Base-by-base conservation (phyloP, 2,888 invertebrate genomes). In the Mesodorylaimus sp. region DNA sequence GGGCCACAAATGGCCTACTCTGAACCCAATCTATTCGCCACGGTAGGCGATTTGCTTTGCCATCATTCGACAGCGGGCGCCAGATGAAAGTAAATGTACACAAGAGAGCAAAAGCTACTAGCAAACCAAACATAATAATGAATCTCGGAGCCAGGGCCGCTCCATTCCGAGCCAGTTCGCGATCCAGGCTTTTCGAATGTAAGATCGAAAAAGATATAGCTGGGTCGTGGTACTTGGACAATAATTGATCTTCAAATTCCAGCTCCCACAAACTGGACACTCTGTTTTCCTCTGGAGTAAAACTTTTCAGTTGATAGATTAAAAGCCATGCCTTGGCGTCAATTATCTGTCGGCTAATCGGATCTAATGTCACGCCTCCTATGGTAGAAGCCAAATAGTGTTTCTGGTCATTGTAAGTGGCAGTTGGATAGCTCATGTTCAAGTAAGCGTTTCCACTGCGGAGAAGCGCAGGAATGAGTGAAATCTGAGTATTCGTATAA, bases 1-100 rank as follows among this genome's bases (percentile, higher is more conserved):
- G 73, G 0, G 87, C 87, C 21, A 88, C 68, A 79, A 81, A 81
- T 1, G 87, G 86, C 64, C 88, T 88, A 32, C 84, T 83, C 48
- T 85, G 75, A 23, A 87, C 87, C 77, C 85, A 84, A 66, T 88
- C 87, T 7, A 79, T 75, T n/a, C n/a, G n/a, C n/a, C n/a, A n/a
- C n/a, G n/a, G n/a, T n/a, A n/a, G n/a, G n/a, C n/a, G n/a, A n/a
- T n/a, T n/a, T n/a, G n/a, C n/a, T n/a, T n/a, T n/a, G n/a, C n/a
- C n/a, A n/a, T n/a, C n/a, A n/a, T n/a, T n/a, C n/a, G n/a, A n/a
- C n/a, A n/a, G n/a, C n/a, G n/a, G n/a, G n/a, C n/a, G n/a, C n/a
- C n/a, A 10, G 5, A 43, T 43, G 27, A 21, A n/a, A 10, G 44
- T 26, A 10, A 19, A 13, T 7, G 44, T 5, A 26, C 44, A 24